Evolutionary conservation across 2,888 invertebrate genomes (phyloP), one percentile per base, ranked within the genome.

Genomic region (Thymelicus sylvestris): DNA sequence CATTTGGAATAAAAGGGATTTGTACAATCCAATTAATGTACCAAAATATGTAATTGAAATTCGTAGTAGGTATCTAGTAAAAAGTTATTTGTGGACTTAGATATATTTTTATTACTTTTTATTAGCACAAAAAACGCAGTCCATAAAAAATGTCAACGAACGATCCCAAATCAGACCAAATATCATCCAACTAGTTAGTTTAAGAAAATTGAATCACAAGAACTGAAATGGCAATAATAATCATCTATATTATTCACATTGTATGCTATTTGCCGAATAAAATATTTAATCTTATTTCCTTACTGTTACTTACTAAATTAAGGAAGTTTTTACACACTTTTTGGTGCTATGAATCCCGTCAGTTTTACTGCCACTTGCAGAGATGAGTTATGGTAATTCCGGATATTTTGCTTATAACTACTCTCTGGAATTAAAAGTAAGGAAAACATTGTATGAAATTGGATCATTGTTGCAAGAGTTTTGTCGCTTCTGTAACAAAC

Each of bases 291-390:
- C 8, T n/a, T 7, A 6, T 52, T 52, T 52, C 15, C 52, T 52
- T 52, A 8, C 19, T 19, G 19, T 52, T 52, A 52, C 52, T 52
- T 52, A 52, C 19, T 7, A 19, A 19, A 52, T 52, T 52, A 52
- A 13, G 52, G 52, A 52, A 52, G 52, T 52, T 52, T 52, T 52
- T 52, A 52, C 8, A 52, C 12, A 44, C 48, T 13, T 52, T 52
- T 52, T 52, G 52, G 52, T 19, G 19, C 19, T 52, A 19, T 12
- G 48, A 48, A 12, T 48, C 72, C 74, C 69, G 78, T 78, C 79
- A 76, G 78, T 80, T 83, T 83, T 83, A 82, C 78, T 60, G 73
- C 75, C 73, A 76, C 75, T 74, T 71, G 72, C 66, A 48, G 74
- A 77, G 76, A 81, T 82, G 78, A 79, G 75, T 77, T 79, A 79